Percentiles rank a stretch among this genome's conserved stretches.
Conservation (phyloP, 2,113 vertebrate genomes). For the Hemicordylus capensis region DNA sequence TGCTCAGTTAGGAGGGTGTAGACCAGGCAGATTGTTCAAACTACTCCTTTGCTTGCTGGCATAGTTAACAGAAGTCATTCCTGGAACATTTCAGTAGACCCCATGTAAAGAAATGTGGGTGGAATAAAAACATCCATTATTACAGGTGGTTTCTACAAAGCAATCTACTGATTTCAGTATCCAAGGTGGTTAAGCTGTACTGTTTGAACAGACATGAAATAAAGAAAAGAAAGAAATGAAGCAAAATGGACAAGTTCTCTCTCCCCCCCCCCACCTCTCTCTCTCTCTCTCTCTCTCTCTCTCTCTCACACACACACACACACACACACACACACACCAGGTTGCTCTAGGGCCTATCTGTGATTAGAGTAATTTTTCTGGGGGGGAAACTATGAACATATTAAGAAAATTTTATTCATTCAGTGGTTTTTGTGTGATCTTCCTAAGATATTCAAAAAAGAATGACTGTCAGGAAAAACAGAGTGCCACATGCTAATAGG, state of each 20-base stretch:
- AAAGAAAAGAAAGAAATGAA: neutral
- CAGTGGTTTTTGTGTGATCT: neutral
- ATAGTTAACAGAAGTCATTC: neutral
- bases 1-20: too few species aligned
- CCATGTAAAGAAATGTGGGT: neutral
- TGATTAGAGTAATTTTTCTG: neutral
- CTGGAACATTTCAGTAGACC: neutral
- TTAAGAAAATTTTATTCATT: neutral
- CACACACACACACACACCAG: too few species aligned
- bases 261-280: too few species aligned
- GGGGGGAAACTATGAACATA: neutral
- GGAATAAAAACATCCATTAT: neutral
- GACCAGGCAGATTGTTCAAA: neutral
- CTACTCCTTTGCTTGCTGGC: accelerated
- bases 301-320: too few species aligned
- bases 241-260: neutral
- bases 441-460: neutral
- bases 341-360: too few species aligned
- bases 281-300: too few species aligned
- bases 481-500: neutral
- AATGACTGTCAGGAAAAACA: neutral
- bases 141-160: neutral
- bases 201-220: too few species aligned
- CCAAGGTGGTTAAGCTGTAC: neutral
- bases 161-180: neutral